Evolutionary conservation across 2,888 invertebrate species (phyloP), one percentile per base, ranked within the genome.

Genomic region (Chrysina gloriosa): DNA sequence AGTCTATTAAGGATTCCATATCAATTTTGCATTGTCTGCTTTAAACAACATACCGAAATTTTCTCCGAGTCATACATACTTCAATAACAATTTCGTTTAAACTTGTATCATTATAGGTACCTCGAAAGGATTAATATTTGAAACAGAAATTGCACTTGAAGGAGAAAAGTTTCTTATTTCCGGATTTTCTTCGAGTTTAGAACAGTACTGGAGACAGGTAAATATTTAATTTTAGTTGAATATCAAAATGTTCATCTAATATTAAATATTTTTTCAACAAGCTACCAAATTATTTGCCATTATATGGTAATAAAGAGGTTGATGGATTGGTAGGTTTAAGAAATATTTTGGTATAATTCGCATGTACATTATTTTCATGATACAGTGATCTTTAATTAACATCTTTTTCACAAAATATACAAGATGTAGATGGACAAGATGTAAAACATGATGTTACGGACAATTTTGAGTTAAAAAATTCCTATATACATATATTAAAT

Each of bases 41-140:
- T n/a, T n/a, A n/a, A n/a, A n/a, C n/a, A n/a, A n/a, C n/a, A n/a
- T n/a, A n/a, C n/a, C n/a, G n/a, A n/a, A n/a, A n/a, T n/a, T n/a
- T n/a, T n/a, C n/a, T n/a, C n/a, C n/a, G n/a, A n/a, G n/a, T n/a
- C n/a, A n/a, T n/a, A n/a, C n/a, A n/a, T n/a, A n/a, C n/a, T n/a
- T n/a, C n/a, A n/a, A n/a, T n/a, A n/a, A n/a, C n/a, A n/a, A n/a
- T n/a, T n/a, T n/a, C n/a, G n/a, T n/a, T n/a, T n/a, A n/a, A n/a
- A n/a, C n/a, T n/a, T n/a, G n/a, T n/a, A n/a, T n/a, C n/a, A 45
- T 45, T 31, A 9, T 95, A 65, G 97, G 97, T 3, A 97, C 96
- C 0, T 93, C 93, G 0, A 93, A 92, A 79, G 97, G 97, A 0
- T 85, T 94, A 47, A 92, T 97, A 70, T 90, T 96, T 82, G 97